Percentiles rank a stretch among this genome's conserved stretches.
These are phyloP conservation scores for Amblyopsis rosae DNA, from an alignment of 2,113 vertebrate species.

Conservation along the genomic window DNA sequence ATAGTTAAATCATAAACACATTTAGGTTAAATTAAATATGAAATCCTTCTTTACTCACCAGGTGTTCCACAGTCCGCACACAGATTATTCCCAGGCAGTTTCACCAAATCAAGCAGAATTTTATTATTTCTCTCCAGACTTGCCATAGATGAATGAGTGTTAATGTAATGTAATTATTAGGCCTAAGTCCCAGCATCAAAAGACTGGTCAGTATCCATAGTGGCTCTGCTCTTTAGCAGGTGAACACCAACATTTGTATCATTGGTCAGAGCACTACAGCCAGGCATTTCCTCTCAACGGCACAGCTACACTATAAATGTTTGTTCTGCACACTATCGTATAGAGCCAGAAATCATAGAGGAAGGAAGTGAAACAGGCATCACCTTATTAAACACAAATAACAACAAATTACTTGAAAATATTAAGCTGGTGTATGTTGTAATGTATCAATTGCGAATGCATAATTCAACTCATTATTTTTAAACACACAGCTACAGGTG, in stretches of 20 bases:
- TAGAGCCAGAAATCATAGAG: conserved; percentile 61
- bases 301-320: conserved; percentile 47
- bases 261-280: neutral
- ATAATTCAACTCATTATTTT: too few species aligned
- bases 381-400: conserved; percentile 1
- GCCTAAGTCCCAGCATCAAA: conserved; percentile 21
- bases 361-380: conserved; percentile 68
- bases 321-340: conserved; percentile 66
- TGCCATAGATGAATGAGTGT: conserved; percentile 60
- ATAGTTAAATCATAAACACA: neutral
- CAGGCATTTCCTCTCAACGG: conserved; percentile 61
- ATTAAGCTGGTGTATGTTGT: too few species aligned
- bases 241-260: conserved; percentile 31
- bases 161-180: conserved; percentile 13
- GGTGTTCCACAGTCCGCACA: conserved; percentile 86
- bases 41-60: conserved; percentile 67
- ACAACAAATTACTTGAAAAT: too few species aligned
- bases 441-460: too few species aligned
- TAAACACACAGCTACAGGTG: too few species aligned
- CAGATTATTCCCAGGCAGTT: conserved; percentile 70
- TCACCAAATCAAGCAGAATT: conserved; percentile 80
- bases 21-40: too few species aligned
- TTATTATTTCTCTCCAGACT: conserved; percentile 80
- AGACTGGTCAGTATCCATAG: conserved; percentile 37
- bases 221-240: conserved; percentile 26